These are phyloP conservation scores for Macrotrachela quadricornifera DNA, from an alignment of 1,140 invertebrate species.

Conservation along the genomic window DNA sequence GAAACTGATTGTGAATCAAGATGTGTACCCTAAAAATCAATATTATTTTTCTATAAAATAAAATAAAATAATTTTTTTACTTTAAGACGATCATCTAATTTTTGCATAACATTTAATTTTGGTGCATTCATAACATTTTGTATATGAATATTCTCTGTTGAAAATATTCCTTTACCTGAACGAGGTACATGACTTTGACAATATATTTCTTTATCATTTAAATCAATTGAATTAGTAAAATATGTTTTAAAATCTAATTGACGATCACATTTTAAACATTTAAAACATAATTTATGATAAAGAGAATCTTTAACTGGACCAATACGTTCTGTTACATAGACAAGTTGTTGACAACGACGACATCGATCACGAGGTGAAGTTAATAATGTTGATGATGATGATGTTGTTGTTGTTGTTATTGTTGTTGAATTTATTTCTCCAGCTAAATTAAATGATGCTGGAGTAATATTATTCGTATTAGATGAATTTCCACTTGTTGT, in stretches of 20 bases:
- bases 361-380: constrained; percentile 10
- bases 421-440: too few relatives aligned
- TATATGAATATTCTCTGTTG: constrained; percentile 70
- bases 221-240: constrained; percentile 84
- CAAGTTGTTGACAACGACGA: constrained; percentile 27
- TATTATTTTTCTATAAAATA: too few relatives aligned
- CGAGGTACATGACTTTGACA: constrained; percentile 83
- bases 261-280: constrained; percentile 76
- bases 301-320: constrained; percentile 91
- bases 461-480: too few relatives aligned
- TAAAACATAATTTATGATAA: constrained; percentile 92
- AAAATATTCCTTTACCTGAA: constrained; percentile 60
- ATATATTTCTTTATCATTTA: constrained; percentile 90
- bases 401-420: too few relatives aligned
- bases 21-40: too few relatives aligned
- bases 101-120: constrained; percentile 19
- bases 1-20: too few relatives aligned
- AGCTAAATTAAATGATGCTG: too few relatives aligned
- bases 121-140: constrained; percentile 67
- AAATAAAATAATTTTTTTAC: too few relatives aligned
- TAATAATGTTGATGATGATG: too few relatives aligned
- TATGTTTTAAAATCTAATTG: constrained; percentile 92
- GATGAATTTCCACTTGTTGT: too few relatives aligned
- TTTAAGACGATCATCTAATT: neutral
- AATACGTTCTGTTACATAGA: constrained; percentile 46